Percentiles rank a stretch among this genome's conserved stretches.
Conservation (phyloP, 2,888 invertebrate genomes). For the Conomelus anceps region DNA sequence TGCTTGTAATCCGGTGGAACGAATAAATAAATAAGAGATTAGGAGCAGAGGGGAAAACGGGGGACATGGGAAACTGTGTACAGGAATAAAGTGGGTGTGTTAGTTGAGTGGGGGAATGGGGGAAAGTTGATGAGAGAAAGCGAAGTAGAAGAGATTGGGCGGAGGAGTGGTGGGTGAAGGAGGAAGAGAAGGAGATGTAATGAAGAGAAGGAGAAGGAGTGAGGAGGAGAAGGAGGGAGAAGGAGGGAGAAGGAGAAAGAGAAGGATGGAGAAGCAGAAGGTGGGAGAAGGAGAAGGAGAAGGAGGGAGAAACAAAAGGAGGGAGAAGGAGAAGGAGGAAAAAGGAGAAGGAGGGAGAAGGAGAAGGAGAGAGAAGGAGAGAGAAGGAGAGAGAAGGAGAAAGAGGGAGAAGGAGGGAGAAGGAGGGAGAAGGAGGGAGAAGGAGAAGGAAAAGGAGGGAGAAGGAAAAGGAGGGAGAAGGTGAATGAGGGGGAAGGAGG, state of each 20-base stretch:
- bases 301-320: not conserved
- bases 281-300: not conserved
- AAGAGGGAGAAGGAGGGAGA: not conserved
- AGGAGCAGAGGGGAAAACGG: not conserved
- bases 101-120: too few relatives aligned
- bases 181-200: too few relatives aligned
- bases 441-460: too few relatives aligned
- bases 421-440: not conserved
- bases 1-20: not conserved
- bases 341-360: not conserved
- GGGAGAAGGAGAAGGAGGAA: not conserved
- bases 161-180: not conserved
- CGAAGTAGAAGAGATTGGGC: not conserved
- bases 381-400: not conserved
- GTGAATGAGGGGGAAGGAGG: too few relatives aligned
- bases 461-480: too few relatives aligned
- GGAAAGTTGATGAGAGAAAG: too few relatives aligned
- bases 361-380: not conserved
- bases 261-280: not conserved
- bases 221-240: not conserved
- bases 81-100: too few relatives aligned
- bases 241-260: not conserved
- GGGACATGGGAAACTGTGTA: too few relatives aligned
- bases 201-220: too few relatives aligned
- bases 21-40: not conserved